Conservation (phyloP, 2,888 invertebrate genomes). For the Spilosoma lubricipeda region DNA sequence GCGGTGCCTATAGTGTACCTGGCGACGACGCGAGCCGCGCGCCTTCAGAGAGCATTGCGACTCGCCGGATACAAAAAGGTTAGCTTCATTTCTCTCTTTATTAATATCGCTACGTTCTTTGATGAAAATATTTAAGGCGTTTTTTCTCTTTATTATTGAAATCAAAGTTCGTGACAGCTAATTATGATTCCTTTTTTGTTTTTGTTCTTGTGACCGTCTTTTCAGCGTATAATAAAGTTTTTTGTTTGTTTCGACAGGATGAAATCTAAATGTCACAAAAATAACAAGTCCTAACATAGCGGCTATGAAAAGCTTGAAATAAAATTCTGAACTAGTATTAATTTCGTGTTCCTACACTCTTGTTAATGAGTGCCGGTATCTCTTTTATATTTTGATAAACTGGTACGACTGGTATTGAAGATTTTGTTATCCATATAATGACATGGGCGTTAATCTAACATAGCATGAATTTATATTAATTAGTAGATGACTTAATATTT, state of each 20-base stretch:
- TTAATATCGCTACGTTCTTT: constrained; percentile 48
- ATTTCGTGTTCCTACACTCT: constrained; percentile 42
- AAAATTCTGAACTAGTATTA: constrained; percentile 36
- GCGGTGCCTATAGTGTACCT: constrained; percentile 82
- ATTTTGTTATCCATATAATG: background rate
- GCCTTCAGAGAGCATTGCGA: constrained; percentile 84
- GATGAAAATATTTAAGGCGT: constrained; percentile 43
- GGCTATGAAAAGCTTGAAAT: constrained; percentile 55
- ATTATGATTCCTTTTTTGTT: constrained; percentile 59
- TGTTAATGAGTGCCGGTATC: constrained; percentile 47
- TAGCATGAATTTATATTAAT: background rate
- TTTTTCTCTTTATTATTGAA: constrained; percentile 48
- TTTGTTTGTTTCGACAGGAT: constrained; percentile 49
- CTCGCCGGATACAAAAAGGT: constrained; percentile 87
- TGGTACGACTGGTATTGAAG: background rate
- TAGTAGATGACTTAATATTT: background rate
- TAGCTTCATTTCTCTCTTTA: constrained; percentile 45
- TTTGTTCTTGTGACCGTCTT: constrained; percentile 20
- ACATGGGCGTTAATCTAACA: background rate
- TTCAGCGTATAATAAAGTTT: constrained; percentile 36
- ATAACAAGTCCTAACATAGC: constrained; percentile 39
- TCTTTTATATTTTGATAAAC: background rate
- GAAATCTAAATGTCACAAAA: constrained; percentile 57
- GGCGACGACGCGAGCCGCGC: constrained; percentile 82
- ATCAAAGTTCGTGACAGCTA: constrained; percentile 60